These are phyloP conservation scores for Seladonia tumulorum DNA, from an alignment of 2,888 invertebrate species.

Conservation along the genomic window DNA sequence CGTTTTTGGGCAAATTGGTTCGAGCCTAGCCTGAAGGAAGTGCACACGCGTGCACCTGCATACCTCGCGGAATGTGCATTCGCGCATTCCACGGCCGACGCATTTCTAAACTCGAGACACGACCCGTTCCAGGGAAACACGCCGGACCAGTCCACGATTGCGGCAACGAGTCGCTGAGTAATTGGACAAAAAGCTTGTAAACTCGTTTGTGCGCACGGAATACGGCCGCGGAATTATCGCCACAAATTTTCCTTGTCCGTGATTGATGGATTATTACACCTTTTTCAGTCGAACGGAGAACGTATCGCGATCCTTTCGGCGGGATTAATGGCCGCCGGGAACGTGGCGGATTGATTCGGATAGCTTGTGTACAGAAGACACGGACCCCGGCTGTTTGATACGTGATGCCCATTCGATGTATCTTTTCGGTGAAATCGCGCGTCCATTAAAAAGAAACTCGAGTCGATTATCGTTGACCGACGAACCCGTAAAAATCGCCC, in stretches of 20 bases:
- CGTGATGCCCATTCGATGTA: no score
- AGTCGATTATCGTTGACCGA: not conserved
- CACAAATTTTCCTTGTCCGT: constrained; percentile 20
- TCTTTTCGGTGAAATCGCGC: not conserved
- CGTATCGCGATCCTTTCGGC: not conserved
- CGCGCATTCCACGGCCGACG: constrained; percentile 13
- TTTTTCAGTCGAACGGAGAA: not conserved
- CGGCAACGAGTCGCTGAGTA: constrained; percentile 39
- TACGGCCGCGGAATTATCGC: constrained; percentile 28
- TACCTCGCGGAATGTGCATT: constrained; percentile 29
- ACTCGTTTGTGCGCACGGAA: constrained; percentile 42
- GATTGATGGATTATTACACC: not conserved
- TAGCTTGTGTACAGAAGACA: not conserved
- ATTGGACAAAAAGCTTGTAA: constrained; percentile 45
- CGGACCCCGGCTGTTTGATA: no score
- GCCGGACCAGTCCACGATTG: constrained; percentile 35
- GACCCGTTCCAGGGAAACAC: constrained; percentile 23
- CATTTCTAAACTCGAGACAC: constrained; percentile 18
- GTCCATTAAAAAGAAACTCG: not conserved
- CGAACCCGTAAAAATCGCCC: not conserved
- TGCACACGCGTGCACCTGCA: constrained; percentile 3
- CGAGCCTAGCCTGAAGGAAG: not conserved
- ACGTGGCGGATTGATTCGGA: not conserved
- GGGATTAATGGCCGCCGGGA: not conserved
- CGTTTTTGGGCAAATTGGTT: not conserved